Conservation (phyloP, 64 coral and sea anemone genomes). For the Orbicella faveolata region DNA sequence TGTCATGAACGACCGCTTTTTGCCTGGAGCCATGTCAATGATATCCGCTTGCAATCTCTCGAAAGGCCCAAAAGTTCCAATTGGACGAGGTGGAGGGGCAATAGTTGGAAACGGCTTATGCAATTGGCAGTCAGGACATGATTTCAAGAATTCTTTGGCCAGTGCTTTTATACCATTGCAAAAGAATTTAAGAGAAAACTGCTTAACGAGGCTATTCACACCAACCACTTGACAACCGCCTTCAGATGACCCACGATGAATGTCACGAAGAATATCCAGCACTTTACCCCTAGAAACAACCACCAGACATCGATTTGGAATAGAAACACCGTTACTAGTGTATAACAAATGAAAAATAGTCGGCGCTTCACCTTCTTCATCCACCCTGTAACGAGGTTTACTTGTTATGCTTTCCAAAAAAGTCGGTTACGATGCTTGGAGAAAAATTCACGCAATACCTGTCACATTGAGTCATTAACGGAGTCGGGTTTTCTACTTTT, state of each 20-base stretch:
- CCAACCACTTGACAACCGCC: background rate
- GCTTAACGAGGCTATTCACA: background rate
- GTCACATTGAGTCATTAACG: background rate
- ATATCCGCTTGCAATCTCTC: background rate
- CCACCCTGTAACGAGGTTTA: background rate
- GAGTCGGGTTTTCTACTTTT: background rate
- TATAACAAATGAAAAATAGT: background rate
- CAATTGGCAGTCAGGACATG: background rate
- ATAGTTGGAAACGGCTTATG: background rate
- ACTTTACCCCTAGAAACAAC: background rate
- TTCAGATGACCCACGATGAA: background rate
- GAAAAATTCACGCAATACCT: background rate
- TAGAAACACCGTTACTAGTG: background rate
- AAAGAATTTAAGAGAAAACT: background rate
- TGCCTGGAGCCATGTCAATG: background rate
- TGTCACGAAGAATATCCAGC: background rate
- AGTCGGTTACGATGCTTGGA: background rate
- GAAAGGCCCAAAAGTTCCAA: background rate
- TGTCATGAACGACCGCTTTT: background rate
- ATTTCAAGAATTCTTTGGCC: background rate
- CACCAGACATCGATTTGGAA: too few relatives aligned
- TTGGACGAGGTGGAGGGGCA: background rate
- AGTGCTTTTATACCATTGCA: background rate
- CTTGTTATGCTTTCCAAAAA: background rate
- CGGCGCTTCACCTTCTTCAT: background rate